Evolutionary conservation across 2,113 vertebrate species (phyloP).

Genomic region (Tachysurus fulvidraco): DNA sequence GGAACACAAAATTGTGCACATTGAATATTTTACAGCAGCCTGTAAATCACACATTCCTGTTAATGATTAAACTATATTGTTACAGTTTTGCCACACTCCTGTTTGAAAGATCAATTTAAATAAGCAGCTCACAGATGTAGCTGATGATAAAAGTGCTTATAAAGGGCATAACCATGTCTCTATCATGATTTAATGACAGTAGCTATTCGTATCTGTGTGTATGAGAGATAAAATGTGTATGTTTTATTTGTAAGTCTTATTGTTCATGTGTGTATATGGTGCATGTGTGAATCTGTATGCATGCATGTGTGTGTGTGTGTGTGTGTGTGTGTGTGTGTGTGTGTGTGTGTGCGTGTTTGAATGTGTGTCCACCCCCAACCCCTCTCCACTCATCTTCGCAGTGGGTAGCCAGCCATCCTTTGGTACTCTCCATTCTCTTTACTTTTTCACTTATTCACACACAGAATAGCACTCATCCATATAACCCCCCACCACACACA

Average conservation of each 20-base stretch:
- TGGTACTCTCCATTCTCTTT: slow-evolving; percentile 40
- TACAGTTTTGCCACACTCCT: neutral
- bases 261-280: neutral
- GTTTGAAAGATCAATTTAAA: slow-evolving; percentile 3
- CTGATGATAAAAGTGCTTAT: slow-evolving; percentile 9
- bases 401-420: slow-evolving; percentile 44
- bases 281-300: neutral
- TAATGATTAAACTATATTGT: neutral
- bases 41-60: slow-evolving; percentile 7
- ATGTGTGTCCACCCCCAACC: neutral
- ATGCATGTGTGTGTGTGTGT: neutral
- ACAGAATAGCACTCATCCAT: slow-evolving; percentile 17
- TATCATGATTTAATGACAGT: neutral
- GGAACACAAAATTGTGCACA: slow-evolving; percentile 34
- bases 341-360: slow-evolving; percentile 9
- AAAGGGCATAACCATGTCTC: neutral
- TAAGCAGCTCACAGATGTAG: neutral
- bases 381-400: slow-evolving; percentile 22
- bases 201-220: neutral
- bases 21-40: slow-evolving; percentile 52
- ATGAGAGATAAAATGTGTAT: neutral
- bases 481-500: slow-evolving; percentile 5
- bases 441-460: slow-evolving; percentile 38
- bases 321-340: neutral
- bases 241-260: neutral